Evolutionary conservation across 1,140 invertebrate species (phyloP).

Genomic region (Ips nitidus): DNA sequence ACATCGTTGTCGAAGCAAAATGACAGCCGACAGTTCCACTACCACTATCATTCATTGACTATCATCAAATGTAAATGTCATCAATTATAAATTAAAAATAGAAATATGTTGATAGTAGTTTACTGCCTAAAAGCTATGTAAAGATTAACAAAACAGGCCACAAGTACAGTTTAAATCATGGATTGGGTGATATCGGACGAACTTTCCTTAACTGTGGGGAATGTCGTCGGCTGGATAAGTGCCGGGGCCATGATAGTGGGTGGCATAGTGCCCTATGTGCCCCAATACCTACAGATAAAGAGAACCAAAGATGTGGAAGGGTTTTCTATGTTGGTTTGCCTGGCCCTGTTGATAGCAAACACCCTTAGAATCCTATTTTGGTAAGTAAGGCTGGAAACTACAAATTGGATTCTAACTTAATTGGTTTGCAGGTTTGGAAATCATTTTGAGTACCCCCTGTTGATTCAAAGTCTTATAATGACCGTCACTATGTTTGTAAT

Average conservation of each 20-base stretch:
- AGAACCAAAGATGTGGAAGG: slow-evolving; percentile 89
- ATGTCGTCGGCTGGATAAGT: slow-evolving; percentile 68
- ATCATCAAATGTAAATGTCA: too few relatives aligned
- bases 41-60: too few relatives aligned
- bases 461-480: slow-evolving; percentile 98
- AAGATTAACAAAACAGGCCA: neutral
- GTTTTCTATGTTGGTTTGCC: slow-evolving; percentile 95
- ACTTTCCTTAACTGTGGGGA: slow-evolving; percentile 64
- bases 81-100: too few relatives aligned
- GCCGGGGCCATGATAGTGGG: slow-evolving; percentile 89
- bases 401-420: neutral
- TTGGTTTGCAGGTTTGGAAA: slow-evolving; percentile 86
- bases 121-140: neutral
- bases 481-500: slow-evolving; percentile 94
- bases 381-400: slow-evolving; percentile 60
- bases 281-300: slow-evolving; percentile 92
- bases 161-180: slow-evolving; percentile 51
- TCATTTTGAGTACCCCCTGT: slow-evolving; percentile 89
- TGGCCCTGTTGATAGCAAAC: slow-evolving; percentile 92
- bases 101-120: neutral
- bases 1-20: too few relatives aligned
- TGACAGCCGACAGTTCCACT: too few relatives aligned
- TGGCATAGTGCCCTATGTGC: slow-evolving; percentile 82
- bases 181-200: slow-evolving; percentile 74
- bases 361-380: slow-evolving; percentile 97